Conservation (phyloP, 2,888 invertebrate genomes). For the Campoplex capitator region DNA sequence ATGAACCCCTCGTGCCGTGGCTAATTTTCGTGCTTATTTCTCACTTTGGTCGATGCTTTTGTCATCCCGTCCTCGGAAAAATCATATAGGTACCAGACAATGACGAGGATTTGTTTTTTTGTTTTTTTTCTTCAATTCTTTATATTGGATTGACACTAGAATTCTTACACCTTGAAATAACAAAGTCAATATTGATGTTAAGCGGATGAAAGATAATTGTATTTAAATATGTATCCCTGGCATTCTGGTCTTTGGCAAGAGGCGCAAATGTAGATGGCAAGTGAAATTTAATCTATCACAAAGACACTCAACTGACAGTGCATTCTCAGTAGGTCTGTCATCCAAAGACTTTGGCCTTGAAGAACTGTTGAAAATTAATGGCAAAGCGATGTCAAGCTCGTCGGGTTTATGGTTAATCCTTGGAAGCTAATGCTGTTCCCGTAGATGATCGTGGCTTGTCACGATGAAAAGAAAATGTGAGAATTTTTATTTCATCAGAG, state of each 20-base stretch:
- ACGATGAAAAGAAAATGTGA: constrained; percentile 17
- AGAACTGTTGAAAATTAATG: constrained; percentile 53
- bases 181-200: not conserved
- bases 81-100: not conserved
- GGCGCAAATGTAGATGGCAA: not conserved
- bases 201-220: not conserved
- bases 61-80: not conserved
- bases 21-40: not conserved
- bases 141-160: not conserved
- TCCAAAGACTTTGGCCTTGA: not conserved
- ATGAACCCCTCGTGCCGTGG: not conserved
- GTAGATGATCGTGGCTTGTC: constrained; percentile 30
- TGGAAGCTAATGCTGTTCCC: constrained; percentile 10
- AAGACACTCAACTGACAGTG: not conserved
- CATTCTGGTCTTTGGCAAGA: not conserved
- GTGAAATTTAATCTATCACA: not conserved
- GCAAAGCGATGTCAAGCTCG: constrained; percentile 16
- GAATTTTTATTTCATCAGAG: constrained; percentile 34
- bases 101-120: not conserved
- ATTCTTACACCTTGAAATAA: not conserved
- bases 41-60: not conserved
- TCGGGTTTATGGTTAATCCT: constrained; percentile 43
- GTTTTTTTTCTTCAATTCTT: not conserved
- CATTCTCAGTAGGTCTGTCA: constrained; percentile 20
- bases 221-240: not conserved